A percentile compares a stretch with the other conserved stretches of the same genome.
These are phyloP conservation scores for Miltochrista miniata DNA, from an alignment of 2,888 invertebrate species.

Conservation along the genomic window DNA sequence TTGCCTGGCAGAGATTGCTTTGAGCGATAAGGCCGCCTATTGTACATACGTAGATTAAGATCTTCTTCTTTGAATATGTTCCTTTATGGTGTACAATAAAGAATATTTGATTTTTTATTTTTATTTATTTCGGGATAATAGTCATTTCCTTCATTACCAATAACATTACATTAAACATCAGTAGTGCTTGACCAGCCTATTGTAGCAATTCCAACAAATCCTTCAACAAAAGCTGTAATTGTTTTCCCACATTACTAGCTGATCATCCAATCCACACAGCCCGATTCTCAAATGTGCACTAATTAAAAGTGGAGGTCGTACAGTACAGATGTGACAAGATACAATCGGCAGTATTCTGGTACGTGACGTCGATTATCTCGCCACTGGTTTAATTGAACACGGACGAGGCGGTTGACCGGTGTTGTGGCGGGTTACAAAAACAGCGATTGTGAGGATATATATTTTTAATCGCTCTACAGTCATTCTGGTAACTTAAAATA, in stretches of 20 bases:
- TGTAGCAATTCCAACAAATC: neutral
- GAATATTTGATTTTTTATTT: too few species aligned
- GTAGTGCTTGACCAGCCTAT: too few species aligned
- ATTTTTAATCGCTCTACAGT: too few species aligned
- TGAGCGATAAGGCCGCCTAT: too few species aligned
- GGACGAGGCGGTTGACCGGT: constrained; percentile 48
- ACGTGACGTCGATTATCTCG: constrained; percentile 70
- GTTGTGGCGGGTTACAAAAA: constrained; percentile 19
- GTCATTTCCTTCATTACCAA: too few species aligned
- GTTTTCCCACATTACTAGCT: constrained; percentile 6
- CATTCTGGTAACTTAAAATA: too few species aligned
- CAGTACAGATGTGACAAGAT: constrained; percentile 66
- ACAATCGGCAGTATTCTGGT: constrained; percentile 53
- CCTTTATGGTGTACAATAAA: too few species aligned
- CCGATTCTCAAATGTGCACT: constrained; percentile 36
- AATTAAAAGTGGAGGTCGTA: constrained; percentile 51
- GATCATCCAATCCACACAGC: constrained; percentile 10
- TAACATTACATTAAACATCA: too few species aligned
- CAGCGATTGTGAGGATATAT: constrained; percentile 7
- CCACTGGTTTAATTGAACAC: constrained; percentile 70
- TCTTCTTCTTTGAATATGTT: too few species aligned
- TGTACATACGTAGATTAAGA: too few species aligned
- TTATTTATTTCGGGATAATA: too few species aligned
- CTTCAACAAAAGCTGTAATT: neutral
- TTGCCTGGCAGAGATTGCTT: too few species aligned